These are phyloP conservation scores for Manis pentadactyla DNA, from an alignment of 2,797 vertebrate species.

Conservation along the genomic window DNA sequence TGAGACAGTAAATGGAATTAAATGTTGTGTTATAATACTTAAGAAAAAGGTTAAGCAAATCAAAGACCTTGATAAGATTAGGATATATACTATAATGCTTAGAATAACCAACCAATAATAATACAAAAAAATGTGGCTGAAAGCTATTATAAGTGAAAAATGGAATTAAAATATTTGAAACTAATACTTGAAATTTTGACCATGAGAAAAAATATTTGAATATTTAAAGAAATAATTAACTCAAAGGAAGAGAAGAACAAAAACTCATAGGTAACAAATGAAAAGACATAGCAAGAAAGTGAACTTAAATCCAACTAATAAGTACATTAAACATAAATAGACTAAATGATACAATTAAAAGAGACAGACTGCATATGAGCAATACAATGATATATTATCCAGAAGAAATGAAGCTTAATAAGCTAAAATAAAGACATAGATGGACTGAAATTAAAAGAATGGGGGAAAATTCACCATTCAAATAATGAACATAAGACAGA, in stretches of 20 bases:
- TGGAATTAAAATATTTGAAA: not conserved
- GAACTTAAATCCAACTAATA: not conserved
- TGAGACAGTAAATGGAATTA: not conserved
- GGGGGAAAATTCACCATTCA: no score
- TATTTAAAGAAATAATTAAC: not conserved
- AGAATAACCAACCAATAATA: not conserved
- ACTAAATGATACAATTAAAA: not conserved
- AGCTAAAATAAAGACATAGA: not conserved
- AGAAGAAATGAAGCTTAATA: not conserved
- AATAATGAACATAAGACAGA: not conserved
- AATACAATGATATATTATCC: not conserved
- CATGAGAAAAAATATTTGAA: not conserved
- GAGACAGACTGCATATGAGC: not conserved
- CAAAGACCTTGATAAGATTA: not conserved
- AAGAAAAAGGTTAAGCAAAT: not conserved
- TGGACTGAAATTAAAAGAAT: not conserved
- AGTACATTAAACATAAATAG: not conserved
- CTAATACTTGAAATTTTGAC: not conserved
- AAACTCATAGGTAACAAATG: not conserved
- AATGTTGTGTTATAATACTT: not conserved
- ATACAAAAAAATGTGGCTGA: not conserved
- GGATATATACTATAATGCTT: not conserved
- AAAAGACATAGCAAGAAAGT: not conserved
- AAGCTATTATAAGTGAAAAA: not conserved
- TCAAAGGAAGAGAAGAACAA: not conserved